These are phyloP conservation scores for Spongia lamella DNA, from an alignment of 37 sponge, comb jelly and placozoan species.

Conservation along the genomic window DNA sequence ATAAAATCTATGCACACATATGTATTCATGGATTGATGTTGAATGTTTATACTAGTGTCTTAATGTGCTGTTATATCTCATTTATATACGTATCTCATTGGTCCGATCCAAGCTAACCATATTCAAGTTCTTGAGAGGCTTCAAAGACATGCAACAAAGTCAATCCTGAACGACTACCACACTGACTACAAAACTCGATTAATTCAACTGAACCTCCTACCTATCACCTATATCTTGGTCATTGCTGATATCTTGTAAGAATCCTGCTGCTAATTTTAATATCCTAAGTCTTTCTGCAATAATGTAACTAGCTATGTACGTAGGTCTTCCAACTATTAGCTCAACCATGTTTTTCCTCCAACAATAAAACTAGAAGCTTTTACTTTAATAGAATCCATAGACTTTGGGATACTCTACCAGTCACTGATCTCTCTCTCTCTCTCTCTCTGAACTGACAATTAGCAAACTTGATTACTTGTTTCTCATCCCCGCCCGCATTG, in stretches of 20 bases:
- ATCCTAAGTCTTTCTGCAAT: neutral
- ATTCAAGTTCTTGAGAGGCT: neutral
- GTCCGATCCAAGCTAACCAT: neutral
- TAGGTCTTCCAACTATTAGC: no score
- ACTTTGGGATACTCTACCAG: constrained; percentile 13
- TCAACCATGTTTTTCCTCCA: no score
- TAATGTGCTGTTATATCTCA: no score
- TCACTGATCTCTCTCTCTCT: no score
- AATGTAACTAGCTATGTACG: no score
- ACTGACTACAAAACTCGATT: neutral
- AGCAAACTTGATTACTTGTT: no score
- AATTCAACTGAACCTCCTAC: neutral
- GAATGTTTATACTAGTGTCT: no score
- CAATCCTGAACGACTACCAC: neutral
- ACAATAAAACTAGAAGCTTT: neutral
- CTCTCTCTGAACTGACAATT: no score
- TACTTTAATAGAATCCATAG: constrained; percentile 9
- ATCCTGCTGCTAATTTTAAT: neutral
- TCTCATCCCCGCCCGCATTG: no score
- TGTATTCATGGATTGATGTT: no score
- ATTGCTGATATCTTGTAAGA: neutral
- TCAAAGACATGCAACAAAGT: constrained; percentile 15
- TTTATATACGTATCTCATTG: no score
- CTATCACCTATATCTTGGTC: neutral
- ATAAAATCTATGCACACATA: no score